Base-by-base conservation (phyloP, 2,888 invertebrate genomes). In the Lithophane socia region DNA sequence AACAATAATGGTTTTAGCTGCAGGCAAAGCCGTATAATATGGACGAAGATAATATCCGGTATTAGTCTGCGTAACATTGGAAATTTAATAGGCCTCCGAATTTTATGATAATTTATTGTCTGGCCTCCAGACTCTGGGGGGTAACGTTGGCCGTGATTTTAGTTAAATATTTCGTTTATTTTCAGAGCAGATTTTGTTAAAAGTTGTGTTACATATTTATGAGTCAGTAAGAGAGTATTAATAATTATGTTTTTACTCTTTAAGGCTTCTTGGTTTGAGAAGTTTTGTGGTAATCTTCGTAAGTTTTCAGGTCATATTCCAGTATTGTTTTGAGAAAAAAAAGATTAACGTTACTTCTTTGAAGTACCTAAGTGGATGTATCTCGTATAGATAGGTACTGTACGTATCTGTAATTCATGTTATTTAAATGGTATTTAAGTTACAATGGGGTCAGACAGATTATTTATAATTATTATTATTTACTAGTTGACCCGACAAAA, bases 1-100 rank as follows among this genome's bases (percentile, higher is more conserved):
- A 78, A 86, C 77, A 83, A 77, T 84, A 77, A 69, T 70, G 75
- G 64, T 63, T 75, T 78, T 84, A 74, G 64, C 69, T 75, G 37
- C 69, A 64, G 44, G 56, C 60, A 64, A 61, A 63, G 69, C 76
- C 64, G 61, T 74, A 63, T 65, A 63, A 67, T 73, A 73, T 74
- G 54, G 24, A 29, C 65, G n/a, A n/a, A 80, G 86, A 86, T 84
- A 76, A 71, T 71, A 75, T 81, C 76, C 67, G 65, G 52, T 54
- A 66, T 78, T 68, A 76, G 56, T 54, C 64, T 64, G 58, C 66
- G 72, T 74, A 60, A 81, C 65, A 82, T 79, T 73, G 80, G 49
- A 68, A 79, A 74, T 77, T 79, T 66, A 85, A 81, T 80, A 73
- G 75, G 37, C 63, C 29, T 42, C 49, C 42, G n/a, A 79, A 80